Conservation (phyloP, 2,113 vertebrate genomes). For the Hemichromis elongatus region DNA sequence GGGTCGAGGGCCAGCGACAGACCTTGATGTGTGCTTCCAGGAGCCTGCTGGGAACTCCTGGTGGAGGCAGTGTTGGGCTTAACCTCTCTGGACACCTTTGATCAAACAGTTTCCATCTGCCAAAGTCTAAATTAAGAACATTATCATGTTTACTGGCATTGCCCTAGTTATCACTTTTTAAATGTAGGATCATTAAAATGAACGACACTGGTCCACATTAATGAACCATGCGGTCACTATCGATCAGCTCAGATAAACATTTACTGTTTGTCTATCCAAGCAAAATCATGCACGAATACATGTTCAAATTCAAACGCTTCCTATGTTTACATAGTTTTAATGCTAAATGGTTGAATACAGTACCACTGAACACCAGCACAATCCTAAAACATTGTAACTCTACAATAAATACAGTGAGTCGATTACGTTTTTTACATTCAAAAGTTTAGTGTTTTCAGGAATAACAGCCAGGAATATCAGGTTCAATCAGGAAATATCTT, state of each 20-base stretch:
- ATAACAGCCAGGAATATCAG: constrained; percentile 26
- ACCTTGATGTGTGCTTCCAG: constrained; percentile 66
- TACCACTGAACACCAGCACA: background rate
- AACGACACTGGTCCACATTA: background rate
- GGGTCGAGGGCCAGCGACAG: constrained; percentile 60
- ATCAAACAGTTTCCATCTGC: constrained; percentile 10
- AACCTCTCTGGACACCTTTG: constrained; percentile 15
- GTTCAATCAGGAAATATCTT: constrained; percentile 42
- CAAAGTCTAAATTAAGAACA: constrained; percentile 36
- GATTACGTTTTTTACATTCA: background rate
- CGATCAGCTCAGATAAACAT: background rate
- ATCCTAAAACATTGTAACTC: background rate
- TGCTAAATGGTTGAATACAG: background rate
- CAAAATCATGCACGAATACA: background rate
- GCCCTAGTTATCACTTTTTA: background rate
- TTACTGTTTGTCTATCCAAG: background rate
- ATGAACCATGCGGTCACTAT: background rate
- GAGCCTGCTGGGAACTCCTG: constrained; percentile 62
- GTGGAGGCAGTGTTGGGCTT: constrained; percentile 55
- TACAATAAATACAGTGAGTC: background rate
- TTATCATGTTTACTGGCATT: background rate
- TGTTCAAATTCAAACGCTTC: background rate
- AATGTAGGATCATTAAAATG: background rate
- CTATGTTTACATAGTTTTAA: background rate
- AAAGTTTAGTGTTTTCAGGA: background rate